Percentiles rank a stretch among this genome's conserved stretches.
Conservation (phyloP, 2,888 invertebrate genomes). For the Lasioglossum marginatum region DNA sequence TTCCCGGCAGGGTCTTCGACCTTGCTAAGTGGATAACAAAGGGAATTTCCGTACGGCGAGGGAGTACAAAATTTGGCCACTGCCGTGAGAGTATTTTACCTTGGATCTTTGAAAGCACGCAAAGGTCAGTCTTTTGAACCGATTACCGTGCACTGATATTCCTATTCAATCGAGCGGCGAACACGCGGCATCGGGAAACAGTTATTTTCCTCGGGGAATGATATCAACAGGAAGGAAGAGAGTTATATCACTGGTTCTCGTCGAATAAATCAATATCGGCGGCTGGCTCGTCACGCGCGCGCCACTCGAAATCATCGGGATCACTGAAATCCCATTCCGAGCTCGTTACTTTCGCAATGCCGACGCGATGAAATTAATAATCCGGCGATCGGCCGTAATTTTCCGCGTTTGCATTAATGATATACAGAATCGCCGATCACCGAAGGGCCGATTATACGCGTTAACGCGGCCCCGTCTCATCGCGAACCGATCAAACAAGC, state of each 20-base stretch:
- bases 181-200: background rate
- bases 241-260: slow-evolving; percentile 13
- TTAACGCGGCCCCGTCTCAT: background rate
- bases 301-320: background rate
- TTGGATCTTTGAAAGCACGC: background rate
- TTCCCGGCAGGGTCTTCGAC: background rate
- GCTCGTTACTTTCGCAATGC: slow-evolving; percentile 26
- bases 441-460: slow-evolving; percentile 4
- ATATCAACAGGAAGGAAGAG: slow-evolving; percentile 12
- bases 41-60: background rate
- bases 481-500: background rate
- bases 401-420: slow-evolving; percentile 26
- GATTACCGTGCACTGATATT: slow-evolving; percentile 4
- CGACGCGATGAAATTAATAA: slow-evolving; percentile 28
- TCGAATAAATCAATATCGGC: slow-evolving; percentile 17
- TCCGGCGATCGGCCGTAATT: slow-evolving; percentile 28
- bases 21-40: background rate
- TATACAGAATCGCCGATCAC: slow-evolving; percentile 1
- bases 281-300: background rate
- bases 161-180: background rate
- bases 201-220: slow-evolving; percentile 9
- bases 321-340: background rate
- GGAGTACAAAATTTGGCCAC: background rate
- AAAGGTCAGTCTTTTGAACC: background rate
- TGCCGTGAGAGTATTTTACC: background rate